Evolutionary conservation across 1,140 invertebrate genomes (phyloP).

Genomic region (Theocolax elegans): DNA sequence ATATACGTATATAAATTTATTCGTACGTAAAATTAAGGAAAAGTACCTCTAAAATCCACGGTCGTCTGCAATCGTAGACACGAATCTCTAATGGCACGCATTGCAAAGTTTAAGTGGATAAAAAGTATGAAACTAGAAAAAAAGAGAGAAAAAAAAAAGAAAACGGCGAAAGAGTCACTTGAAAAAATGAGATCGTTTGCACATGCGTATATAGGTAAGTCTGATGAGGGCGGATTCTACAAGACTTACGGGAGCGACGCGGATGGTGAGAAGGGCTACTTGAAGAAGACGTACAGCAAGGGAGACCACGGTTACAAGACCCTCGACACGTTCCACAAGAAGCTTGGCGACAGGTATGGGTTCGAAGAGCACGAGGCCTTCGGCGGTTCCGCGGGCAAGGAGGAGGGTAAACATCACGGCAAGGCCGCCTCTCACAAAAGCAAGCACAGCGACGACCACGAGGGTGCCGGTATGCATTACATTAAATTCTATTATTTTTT

Average conservation of each 20-base stretch:
- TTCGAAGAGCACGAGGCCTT: conserved; percentile 75
- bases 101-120: too few relatives aligned
- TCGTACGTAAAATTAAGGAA: too few relatives aligned
- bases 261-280: conserved; percentile 75
- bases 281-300: conserved; percentile 72
- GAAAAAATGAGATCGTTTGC: too few relatives aligned
- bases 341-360: conserved; percentile 76
- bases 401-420: conserved; percentile 51
- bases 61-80: too few relatives aligned
- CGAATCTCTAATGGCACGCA: too few relatives aligned
- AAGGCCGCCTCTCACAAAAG: conserved; percentile 47
- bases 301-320: conserved; percentile 78
- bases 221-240: conserved; percentile 61
- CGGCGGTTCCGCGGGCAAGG: conserved; percentile 64
- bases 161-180: too few relatives aligned
- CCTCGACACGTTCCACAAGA: conserved; percentile 78
- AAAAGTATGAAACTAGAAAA: too few relatives aligned
- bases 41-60: too few relatives aligned
- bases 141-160: too few relatives aligned
- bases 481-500: too few relatives aligned
- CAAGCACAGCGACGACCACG: conserved; percentile 57
- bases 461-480: conserved; percentile 56
- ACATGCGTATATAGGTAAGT: conserved; percentile 45
- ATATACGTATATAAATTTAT: too few relatives aligned
- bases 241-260: conserved; percentile 66